phyloP scores from a whole-genome alignment of 2,888 invertebrate species.

The Alloplasta piceator region DNA sequence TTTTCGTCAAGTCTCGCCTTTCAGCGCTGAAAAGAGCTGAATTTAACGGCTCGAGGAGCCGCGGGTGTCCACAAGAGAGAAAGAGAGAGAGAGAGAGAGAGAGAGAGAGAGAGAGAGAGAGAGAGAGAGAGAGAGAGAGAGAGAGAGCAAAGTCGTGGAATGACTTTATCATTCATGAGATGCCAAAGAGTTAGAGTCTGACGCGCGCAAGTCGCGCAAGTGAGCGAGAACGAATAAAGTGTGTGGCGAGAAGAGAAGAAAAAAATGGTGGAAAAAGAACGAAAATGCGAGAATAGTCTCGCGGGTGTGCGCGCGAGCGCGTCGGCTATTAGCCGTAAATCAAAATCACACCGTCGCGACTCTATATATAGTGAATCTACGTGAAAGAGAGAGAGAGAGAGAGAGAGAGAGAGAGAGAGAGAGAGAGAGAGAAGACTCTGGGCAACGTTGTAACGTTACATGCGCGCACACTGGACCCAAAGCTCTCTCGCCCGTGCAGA shows the following conservation, averaged over 20 bases:
- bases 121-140: too few relatives aligned
- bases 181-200: conserved; percentile 70
- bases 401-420: too few relatives aligned
- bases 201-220: conserved; percentile 15
- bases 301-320: conserved; percentile 45
- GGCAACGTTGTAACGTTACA: conserved; percentile 12
- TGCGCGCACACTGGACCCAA: conserved; percentile 35
- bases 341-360: conserved; percentile 73
- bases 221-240: conserved; percentile 31
- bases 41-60: conserved; percentile 39
- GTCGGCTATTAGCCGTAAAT: conserved; percentile 77
- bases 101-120: too few relatives aligned
- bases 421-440: neutral
- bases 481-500: neutral
- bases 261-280: conserved; percentile 2
- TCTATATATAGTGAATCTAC: conserved; percentile 49
- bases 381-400: too few relatives aligned
- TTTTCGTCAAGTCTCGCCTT: conserved; percentile 68
- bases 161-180: conserved; percentile 77
- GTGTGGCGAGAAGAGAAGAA: conserved; percentile 2
- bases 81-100: too few relatives aligned
- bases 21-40: neutral
- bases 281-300: neutral
- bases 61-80: neutral
- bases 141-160: conserved; percentile 52